Conservation (phyloP, 1,140 invertebrate species). For the Cydia amplana region DNA sequence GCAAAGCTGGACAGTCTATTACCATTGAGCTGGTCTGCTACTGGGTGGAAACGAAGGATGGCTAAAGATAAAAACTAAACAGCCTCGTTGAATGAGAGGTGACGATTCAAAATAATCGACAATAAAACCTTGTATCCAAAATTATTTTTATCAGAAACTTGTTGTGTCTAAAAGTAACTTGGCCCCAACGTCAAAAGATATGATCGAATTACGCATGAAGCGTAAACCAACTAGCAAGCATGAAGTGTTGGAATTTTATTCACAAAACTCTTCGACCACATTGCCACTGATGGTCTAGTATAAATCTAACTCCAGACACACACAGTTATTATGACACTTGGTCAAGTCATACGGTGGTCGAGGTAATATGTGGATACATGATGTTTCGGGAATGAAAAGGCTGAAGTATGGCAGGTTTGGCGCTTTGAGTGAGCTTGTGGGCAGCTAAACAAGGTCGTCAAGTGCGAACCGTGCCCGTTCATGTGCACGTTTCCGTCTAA, state of each 20-base stretch:
- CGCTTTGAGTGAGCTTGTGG: background rate
- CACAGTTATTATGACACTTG: too few relatives aligned
- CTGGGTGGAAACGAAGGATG: too few relatives aligned
- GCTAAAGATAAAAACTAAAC: too few relatives aligned
- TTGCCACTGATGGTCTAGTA: background rate
- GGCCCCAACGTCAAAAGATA: background rate
- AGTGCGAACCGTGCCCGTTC: background rate
- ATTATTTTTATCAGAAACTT: background rate
- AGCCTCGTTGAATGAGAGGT: too few relatives aligned
- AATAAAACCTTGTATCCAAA: background rate
- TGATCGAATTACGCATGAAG: constrained; percentile 9
- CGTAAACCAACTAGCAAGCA: background rate
- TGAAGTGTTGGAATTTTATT: background rate
- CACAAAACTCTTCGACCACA: background rate
- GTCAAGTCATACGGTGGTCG: background rate
- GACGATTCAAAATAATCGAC: background rate
- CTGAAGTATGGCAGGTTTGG: constrained; percentile 6
- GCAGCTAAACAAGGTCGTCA: constrained; percentile 7
- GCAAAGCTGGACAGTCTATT: too few relatives aligned
- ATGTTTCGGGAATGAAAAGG: background rate
- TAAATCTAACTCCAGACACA: background rate
- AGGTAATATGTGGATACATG: background rate
- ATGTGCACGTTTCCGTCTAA: background rate
- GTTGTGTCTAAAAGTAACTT: background rate
- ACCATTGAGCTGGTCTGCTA: too few relatives aligned